Evolutionary conservation across 2,113 vertebrate genomes (phyloP), one percentile per base, ranked within the genome.

Genomic region (Panthera leo): DNA sequence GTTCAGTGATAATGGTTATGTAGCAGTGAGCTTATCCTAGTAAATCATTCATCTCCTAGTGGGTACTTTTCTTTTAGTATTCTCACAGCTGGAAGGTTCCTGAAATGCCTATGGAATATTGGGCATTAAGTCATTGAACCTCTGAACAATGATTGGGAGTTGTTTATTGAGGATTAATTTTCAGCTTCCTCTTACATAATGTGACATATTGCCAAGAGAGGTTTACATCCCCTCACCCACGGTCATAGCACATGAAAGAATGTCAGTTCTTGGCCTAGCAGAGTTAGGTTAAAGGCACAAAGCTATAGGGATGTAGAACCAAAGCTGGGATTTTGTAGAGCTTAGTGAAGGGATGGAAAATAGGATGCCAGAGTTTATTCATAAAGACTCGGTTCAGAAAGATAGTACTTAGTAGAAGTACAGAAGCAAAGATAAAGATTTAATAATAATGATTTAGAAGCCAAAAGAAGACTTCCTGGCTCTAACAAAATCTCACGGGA

Each of bases 381-480:
- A 70, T 18, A 29, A 90, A 93, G 70, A 39, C 11, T 95, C 34
- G 39, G 21, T 88, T 93, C 36, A 91, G 67, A 91, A 88, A 91
- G 82, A 79, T 2, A 42, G 12, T 65, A 42, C 42, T 89, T 85
- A 85, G 10, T 55, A 31, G 67, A 91, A 75, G 5, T 42, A 51
- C 4, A 85, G 85, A 89, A 63, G 48, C 29, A 63, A 91, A 65
- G 27, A 61, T 48, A 31, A 67, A 85, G 55, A 45, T 42, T 51
- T 93, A 87, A 21, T 78, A 55, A 75, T 65, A 79, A 85, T 48
- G 42, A 82, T 36, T 71, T 87, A 21, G 42, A 88, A 61, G 36
- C 14, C 68, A 88, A 80, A 70, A 85, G 58, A 94, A 19, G 2
- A 61, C 14, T 36, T 85, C 29, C 25, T 95, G 58, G 18, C 36